These are phyloP conservation scores for Tetragonula clypearis DNA, from an alignment of 1,140 invertebrate species.

Conservation along the genomic window DNA sequence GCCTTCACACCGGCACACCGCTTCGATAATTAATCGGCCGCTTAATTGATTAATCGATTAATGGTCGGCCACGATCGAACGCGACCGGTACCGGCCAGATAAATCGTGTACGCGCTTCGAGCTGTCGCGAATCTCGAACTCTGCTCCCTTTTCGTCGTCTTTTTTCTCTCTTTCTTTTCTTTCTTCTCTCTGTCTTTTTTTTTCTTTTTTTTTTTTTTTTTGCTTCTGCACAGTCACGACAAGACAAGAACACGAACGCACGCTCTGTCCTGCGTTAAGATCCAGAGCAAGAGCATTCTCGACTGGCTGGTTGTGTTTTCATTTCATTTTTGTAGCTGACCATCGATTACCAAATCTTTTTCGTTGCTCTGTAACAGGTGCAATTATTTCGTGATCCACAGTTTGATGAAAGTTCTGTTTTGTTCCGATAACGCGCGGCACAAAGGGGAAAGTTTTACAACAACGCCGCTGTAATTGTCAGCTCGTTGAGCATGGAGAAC, in stretches of 20 bases:
- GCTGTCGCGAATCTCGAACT: slow-evolving; percentile 46
- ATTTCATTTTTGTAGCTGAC: slow-evolving; percentile 32
- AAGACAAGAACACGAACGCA: slow-evolving; percentile 53
- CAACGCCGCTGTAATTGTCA: slow-evolving; percentile 45
- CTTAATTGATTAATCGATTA: slow-evolving; percentile 75
- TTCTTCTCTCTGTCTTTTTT: background rate
- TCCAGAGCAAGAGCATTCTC: slow-evolving; percentile 20
- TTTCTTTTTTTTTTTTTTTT: background rate
- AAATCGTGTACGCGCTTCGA: slow-evolving; percentile 53
- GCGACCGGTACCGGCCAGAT: slow-evolving; percentile 45
- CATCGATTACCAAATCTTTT: background rate
- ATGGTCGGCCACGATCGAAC: slow-evolving; percentile 57
- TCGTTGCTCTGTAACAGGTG: background rate
- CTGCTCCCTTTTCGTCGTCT: background rate
- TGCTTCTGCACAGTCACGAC: slow-evolving; percentile 22
- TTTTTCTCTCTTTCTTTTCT: background rate
- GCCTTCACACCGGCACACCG: slow-evolving; percentile 40
- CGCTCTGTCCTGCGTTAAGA: slow-evolving; percentile 10
- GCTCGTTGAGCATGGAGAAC: slow-evolving; percentile 32
- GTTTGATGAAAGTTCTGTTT: slow-evolving; percentile 23
- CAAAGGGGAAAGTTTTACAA: slow-evolving; percentile 41
- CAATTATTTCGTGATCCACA: background rate
- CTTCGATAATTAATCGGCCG: slow-evolving; percentile 73
- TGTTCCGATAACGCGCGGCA: slow-evolving; percentile 1
- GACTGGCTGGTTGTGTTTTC: slow-evolving; percentile 25